Conservation (phyloP, 2,888 invertebrate species). For the Venusia cambrica region DNA sequence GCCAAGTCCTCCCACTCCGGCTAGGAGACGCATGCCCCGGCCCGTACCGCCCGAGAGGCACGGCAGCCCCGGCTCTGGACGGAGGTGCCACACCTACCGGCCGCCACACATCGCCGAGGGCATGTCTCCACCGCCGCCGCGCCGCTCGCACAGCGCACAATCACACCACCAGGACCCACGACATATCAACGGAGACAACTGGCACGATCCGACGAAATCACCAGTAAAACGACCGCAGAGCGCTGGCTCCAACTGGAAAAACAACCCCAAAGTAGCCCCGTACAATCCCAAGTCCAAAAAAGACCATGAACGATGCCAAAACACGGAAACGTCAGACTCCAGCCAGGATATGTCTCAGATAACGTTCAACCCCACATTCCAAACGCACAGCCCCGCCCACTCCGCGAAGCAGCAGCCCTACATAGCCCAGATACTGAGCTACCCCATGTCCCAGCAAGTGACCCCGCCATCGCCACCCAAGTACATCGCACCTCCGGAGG, state of each 20-base stretch:
- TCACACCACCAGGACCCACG: constrained; percentile 58
- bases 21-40: constrained; percentile 53
- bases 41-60: constrained; percentile 63
- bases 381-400: constrained; percentile 75
- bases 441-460: constrained; percentile 72
- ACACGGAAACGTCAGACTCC: constrained; percentile 43
- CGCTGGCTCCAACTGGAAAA: constrained; percentile 69
- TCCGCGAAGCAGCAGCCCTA: constrained; percentile 70
- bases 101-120: constrained; percentile 63
- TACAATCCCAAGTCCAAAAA: constrained; percentile 65
- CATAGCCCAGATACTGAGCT: constrained; percentile 72
- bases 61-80: constrained; percentile 58
- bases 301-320: constrained; percentile 43
- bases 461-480: constrained; percentile 70
- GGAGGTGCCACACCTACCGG: constrained; percentile 51
- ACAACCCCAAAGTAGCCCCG: constrained; percentile 67
- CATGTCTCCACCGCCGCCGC: constrained; percentile 66
- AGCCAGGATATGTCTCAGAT: constrained; percentile 68
- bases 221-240: constrained; percentile 72
- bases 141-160: constrained; percentile 63
- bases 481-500: constrained; percentile 71
- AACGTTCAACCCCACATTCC: constrained; percentile 77
- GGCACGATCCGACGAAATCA: constrained; percentile 66
- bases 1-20: constrained; percentile 64
- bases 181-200: constrained; percentile 64